Evolutionary conservation across 2,888 invertebrate species (phyloP), one percentile per base, ranked within the genome.

Genomic region (Drosophila phalerata): DNA sequence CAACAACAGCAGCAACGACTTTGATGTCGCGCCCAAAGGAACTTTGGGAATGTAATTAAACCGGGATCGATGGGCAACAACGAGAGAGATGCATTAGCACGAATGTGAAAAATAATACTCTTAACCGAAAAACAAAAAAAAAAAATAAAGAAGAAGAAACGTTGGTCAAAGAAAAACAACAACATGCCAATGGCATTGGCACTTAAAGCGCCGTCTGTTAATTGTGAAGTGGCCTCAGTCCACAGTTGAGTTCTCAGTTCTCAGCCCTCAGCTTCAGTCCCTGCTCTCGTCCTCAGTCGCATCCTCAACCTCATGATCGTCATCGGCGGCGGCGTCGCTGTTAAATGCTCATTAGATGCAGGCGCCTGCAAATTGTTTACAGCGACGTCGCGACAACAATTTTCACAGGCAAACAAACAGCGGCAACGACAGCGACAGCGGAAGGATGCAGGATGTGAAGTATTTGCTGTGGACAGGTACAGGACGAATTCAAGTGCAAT

Each of bases 291-390:
- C 37, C 32, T 30, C 48, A 38, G 9, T 13, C 52, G 28, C 34
- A 43, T 13, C 37, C 19, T 56, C 56, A 25, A n/a, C 22, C 15
- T 52, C 53, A 5, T 43, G 57, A 3, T 8, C 60, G 11, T 48
- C 51, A 15, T 43, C 38, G 5, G 19, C 64, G 28, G 2, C 73
- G 48, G 15, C 57, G 75, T 55, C 73, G 73, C 78, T 88, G 90
- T 87, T 90, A 86, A 87, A 85, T 65, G 79, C 79, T 90, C 91
- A 91, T 91, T 91, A 91, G 85, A 81, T 68, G 73, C 75, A 79
- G 91, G 91, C 91, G 91, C 91, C 91, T 90, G 83, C 85, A 86
- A 86, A 90, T 85, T 91, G 88, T 91, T 91, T 90, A 90, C 90
- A 87, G 79, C 86, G 74, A 71, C 80, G 91, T 85, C 91, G 91